Conservation (phyloP, 2,797 vertebrate genomes). For the Valencia hispanica region DNA sequence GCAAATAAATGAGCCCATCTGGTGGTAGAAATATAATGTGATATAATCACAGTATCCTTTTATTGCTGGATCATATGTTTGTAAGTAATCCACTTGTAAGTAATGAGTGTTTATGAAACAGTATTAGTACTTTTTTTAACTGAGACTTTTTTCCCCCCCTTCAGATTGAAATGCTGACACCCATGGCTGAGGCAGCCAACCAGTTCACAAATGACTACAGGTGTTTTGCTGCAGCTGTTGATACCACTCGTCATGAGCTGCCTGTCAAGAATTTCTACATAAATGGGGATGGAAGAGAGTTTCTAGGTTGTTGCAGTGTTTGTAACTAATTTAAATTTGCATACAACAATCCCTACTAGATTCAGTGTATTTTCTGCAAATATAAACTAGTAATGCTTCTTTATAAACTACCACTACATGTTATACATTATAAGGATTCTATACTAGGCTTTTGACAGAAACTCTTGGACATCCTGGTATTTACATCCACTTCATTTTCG, state of each 20-base stretch:
- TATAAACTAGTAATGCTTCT: not conserved
- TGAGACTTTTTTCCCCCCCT: conserved; percentile 5
- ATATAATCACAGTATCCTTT: not conserved
- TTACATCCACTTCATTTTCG: not conserved
- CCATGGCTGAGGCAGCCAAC: conserved; percentile 66
- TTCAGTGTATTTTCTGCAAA: not conserved
- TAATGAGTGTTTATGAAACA: too few relatives aligned
- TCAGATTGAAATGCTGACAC: conserved; percentile 82
- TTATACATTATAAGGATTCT: not conserved
- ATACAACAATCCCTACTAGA: not conserved
- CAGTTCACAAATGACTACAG: conserved; percentile 84
- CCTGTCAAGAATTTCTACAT: conserved; percentile 84
- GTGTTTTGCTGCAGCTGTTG: conserved; percentile 84
- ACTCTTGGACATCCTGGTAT: not conserved
- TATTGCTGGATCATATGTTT: not conserved
- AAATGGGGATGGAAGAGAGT: conserved; percentile 73
- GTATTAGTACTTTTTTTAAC: not conserved
- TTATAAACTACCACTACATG: not conserved
- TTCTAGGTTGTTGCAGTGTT: conserved; percentile 68
- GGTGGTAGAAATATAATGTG: too few relatives aligned
- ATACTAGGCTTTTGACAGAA: not conserved
- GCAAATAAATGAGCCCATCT: too few relatives aligned
- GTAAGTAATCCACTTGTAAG: not conserved
- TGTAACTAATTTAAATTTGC: conserved; percentile 11
- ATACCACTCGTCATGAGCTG: conserved; percentile 85